A percentile compares a stretch with the other conserved stretches of the same genome.
Conservation (phyloP, 2,888 invertebrate genomes). For the Apoda limacodes region DNA sequence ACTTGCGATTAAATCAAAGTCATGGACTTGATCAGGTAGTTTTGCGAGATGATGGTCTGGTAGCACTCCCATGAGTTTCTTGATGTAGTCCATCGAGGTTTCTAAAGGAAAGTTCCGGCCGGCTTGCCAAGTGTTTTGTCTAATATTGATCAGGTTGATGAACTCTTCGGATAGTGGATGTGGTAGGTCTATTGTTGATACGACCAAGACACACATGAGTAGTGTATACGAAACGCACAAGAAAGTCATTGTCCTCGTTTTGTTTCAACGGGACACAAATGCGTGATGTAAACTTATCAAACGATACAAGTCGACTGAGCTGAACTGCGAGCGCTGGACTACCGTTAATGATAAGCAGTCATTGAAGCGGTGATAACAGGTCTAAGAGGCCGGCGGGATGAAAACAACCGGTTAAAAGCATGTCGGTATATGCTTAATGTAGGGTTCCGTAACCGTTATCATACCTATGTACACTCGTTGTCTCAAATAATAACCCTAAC, state of each 20-base stretch:
- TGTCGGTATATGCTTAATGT: no score
- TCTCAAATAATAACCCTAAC: no score
- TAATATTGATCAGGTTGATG: conserved; percentile 75
- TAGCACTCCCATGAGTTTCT: conserved; percentile 78
- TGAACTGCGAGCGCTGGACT: no score
- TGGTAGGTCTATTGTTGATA: conserved; percentile 25
- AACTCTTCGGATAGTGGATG: conserved; percentile 78
- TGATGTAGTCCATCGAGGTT: conserved; percentile 72
- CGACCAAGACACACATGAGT: conserved; percentile 34
- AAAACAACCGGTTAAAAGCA: no score
- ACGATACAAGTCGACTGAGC: no score
- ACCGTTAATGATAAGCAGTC: no score
- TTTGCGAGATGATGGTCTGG: conserved; percentile 65
- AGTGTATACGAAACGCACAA: conserved; percentile 31
- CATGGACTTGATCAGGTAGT: conserved; percentile 46
- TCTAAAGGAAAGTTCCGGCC: conserved; percentile 79
- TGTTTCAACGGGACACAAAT: no score
- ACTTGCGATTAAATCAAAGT: conserved; percentile 39
- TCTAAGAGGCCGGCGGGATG: no score
- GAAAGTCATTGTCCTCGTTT: conserved; percentile 34
- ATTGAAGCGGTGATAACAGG: no score
- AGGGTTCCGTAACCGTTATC: no score
- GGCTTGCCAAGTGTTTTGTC: conserved; percentile 80
- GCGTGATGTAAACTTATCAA: no score
- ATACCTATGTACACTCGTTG: no score